These are phyloP conservation scores for Argopecten irradians DNA, from an alignment of 1,140 invertebrate genomes.

Conservation along the genomic window DNA sequence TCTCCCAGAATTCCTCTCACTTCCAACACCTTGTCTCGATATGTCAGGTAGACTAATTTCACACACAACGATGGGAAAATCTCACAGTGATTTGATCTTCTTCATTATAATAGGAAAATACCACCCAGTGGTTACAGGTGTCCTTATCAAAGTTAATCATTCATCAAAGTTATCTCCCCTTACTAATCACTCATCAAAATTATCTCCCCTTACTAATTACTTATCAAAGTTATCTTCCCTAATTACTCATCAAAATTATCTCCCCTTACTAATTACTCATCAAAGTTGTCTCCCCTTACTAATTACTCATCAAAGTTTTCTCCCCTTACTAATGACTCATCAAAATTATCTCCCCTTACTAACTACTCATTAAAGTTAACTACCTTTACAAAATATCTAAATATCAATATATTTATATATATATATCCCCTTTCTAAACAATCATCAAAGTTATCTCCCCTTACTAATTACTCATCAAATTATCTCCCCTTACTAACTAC, in stretches of 20 bases:
- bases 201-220: neutral
- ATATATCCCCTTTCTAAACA: neutral
- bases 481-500: too few species aligned
- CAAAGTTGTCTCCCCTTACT: neutral
- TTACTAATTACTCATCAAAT: too few species aligned
- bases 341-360: too few species aligned
- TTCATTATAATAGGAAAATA: neutral
- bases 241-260: neutral
- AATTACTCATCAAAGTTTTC: too few species aligned
- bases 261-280: neutral
- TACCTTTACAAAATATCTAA: neutral
- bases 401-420: too few species aligned
- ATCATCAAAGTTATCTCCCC: neutral
- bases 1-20: neutral
- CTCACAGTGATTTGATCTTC: neutral
- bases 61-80: neutral
- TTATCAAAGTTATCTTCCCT: neutral
- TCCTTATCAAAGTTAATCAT: neutral
- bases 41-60: neutral
- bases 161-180: too few species aligned
- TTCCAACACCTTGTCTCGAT: neutral
- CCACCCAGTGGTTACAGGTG: neutral
- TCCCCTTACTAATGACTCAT: too few species aligned
- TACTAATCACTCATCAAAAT: neutral
- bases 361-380: too few species aligned